phyloP scores from a whole-genome alignment of 1,140 invertebrate genomes.

The Drosophila yakuba region DNA sequence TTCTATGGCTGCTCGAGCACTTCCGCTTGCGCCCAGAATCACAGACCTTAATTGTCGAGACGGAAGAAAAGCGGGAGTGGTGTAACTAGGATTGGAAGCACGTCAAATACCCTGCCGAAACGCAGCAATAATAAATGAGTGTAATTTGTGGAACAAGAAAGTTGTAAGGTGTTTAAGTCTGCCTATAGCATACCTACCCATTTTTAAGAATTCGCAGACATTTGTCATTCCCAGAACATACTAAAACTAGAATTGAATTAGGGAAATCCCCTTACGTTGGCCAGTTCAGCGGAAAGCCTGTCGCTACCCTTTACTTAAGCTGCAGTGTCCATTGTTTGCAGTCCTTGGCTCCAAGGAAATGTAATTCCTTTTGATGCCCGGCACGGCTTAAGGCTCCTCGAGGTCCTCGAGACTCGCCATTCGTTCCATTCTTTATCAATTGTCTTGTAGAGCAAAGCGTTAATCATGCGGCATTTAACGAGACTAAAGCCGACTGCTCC shows the following conservation, averaged over 20 bases:
- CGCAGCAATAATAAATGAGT: neutral
- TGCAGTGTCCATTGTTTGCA: conserved; percentile 45
- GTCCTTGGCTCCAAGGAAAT: conserved; percentile 15
- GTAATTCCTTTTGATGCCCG: conserved; percentile 44
- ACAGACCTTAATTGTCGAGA: conserved; percentile 52
- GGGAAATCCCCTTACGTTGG: neutral
- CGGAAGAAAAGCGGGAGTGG: conserved; percentile 14
- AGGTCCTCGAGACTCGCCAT: conserved; percentile 4
- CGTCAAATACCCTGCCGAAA: neutral
- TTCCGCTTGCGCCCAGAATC: conserved; percentile 56
- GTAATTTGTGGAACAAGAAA: neutral
- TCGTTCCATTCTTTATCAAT: conserved; percentile 68
- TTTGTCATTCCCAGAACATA: neutral
- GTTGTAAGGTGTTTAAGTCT: neutral
- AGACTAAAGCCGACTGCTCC: conserved; percentile 58
- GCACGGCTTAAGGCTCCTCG: conserved; percentile 47
- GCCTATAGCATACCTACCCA: too few species aligned
- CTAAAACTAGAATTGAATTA: neutral
- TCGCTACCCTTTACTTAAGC: conserved; percentile 21
- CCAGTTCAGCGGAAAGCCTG: neutral
- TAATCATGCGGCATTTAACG: conserved; percentile 80
- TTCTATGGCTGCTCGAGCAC: conserved; percentile 47
- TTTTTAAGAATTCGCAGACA: too few species aligned
- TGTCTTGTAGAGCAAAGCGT: conserved; percentile 74
- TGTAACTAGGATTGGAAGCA: neutral